Evolutionary conservation across 2,113 vertebrate species (phyloP), one percentile per base, ranked within the genome.

Genomic region (Pseudopipra pipra): DNA sequence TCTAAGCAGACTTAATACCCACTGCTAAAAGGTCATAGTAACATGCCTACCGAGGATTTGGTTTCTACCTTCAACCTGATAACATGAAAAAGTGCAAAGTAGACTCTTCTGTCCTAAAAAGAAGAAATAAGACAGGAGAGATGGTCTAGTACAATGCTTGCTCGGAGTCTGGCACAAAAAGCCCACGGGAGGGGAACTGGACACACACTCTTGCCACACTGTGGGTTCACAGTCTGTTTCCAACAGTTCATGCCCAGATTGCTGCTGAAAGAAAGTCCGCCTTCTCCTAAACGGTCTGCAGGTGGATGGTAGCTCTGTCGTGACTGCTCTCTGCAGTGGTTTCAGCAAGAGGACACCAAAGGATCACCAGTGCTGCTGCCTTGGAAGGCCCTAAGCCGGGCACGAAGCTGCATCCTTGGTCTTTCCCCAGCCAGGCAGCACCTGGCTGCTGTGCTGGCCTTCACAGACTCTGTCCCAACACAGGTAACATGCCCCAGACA

Each of bases 111-210:
- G 43, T 37, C 39, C 61, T 41, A 46, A 54, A 59, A 56, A 47
- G 13, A 12, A 37, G 27, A 37, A n/a, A 33, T 25, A 8, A 77
- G n/a, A 56, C 10, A 82, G 11, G 21, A 61, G 11, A 75, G 43
- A 28, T 41, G 37, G 5, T 46, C 31, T 37, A 23, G 31, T 24
- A 39, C 43, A 67, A 13, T 0, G 0, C 9, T 51, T 44, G 51
- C 12, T 18, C 1, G 3, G 39, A 91, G 25, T 30, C 22, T n/a
- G 49, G 39, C 28, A 68, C 22, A 39, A 65, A 76, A 24, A 61
- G 3, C 35, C 23, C 30, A n/a, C 0, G 0, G 41, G 44, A 56
- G 13, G 2, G 4, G 21, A 73, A n/a, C 14, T 9, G 41, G 8
- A 30, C 33, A 35, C 1, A 4, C 5, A 30, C 6, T 22, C 20